Conservation (phyloP, 2,888 invertebrate genomes). For the Anthrax anthrax region DNA sequence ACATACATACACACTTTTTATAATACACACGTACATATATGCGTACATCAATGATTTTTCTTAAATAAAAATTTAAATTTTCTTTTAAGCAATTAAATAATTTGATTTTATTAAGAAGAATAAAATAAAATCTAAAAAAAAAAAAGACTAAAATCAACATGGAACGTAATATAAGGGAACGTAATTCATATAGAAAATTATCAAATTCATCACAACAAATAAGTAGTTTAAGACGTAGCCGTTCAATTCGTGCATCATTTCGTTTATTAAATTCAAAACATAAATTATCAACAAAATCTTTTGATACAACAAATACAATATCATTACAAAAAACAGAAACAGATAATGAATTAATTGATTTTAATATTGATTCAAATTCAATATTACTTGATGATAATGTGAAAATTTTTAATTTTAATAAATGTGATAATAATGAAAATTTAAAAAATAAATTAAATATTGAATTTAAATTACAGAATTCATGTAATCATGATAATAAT, state of each 20-base stretch:
- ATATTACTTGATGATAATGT: background rate
- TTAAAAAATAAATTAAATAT: conserved; percentile 23
- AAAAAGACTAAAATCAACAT: no score
- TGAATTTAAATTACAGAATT: background rate
- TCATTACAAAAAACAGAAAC: background rate
- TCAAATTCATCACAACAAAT: conserved; percentile 1
- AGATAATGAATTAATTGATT: background rate
- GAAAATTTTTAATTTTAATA: conserved; percentile 9
- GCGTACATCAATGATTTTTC: no score
- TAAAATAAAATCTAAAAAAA: no score
- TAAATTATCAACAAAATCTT: conserved; percentile 28
- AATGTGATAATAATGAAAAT: conserved; percentile 5
- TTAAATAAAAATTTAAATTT: no score
- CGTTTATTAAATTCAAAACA: conserved; percentile 50
- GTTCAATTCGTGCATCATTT: conserved; percentile 55
- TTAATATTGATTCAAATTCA: conserved; percentile 22
- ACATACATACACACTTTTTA: no score
- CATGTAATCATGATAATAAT: background rate
- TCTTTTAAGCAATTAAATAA: no score
- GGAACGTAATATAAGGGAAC: conserved; percentile 15
- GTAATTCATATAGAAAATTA: conserved; percentile 9
- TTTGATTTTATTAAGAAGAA: no score
- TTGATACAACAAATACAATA: conserved; percentile 1
- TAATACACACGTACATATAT: no score
- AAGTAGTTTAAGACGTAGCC: conserved; percentile 40